Percentiles rank a stretch among this genome's conserved stretches.
Conservation (phyloP, 2,888 invertebrate genomes). For the Aphodius granarius region DNA sequence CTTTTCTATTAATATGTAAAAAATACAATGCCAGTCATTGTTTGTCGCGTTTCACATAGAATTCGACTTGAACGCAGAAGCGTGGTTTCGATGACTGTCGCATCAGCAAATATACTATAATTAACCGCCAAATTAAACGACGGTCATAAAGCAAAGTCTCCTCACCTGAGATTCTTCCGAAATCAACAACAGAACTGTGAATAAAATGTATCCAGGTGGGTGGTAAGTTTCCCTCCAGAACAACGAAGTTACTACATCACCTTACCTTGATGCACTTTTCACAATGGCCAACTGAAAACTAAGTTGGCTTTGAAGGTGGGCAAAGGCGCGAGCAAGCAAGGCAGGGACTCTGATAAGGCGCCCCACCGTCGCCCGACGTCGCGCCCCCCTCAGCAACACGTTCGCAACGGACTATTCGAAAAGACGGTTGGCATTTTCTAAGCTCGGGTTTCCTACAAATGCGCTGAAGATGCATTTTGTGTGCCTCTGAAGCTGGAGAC, state of each 20-base stretch:
- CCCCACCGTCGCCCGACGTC: not conserved
- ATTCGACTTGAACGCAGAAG: not conserved
- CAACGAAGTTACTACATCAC: not conserved
- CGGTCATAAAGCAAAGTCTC: not conserved
- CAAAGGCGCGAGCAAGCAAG: not conserved
- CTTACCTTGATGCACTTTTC: not conserved
- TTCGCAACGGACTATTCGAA: not conserved
- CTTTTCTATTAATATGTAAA: not conserved
- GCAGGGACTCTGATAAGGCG: not conserved
- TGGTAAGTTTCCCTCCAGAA: not conserved
- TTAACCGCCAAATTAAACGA: not conserved
- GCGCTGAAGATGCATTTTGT: not conserved
- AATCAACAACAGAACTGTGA: not conserved
- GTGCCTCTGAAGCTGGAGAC: not conserved
- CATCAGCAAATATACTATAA: not conserved
- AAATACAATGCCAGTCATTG: not conserved
- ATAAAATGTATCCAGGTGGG: not conserved
- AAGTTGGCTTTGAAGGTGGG: not conserved
- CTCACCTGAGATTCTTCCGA: not conserved
- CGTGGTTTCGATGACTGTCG: not conserved
- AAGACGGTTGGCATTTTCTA: not conserved
- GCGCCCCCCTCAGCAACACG: not conserved
- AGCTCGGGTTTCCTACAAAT: not conserved
- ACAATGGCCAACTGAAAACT: not conserved
- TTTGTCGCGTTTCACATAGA: not conserved